phyloP scores from a whole-genome alignment of 2,888 invertebrate genomes.

The Tuta absoluta region DNA sequence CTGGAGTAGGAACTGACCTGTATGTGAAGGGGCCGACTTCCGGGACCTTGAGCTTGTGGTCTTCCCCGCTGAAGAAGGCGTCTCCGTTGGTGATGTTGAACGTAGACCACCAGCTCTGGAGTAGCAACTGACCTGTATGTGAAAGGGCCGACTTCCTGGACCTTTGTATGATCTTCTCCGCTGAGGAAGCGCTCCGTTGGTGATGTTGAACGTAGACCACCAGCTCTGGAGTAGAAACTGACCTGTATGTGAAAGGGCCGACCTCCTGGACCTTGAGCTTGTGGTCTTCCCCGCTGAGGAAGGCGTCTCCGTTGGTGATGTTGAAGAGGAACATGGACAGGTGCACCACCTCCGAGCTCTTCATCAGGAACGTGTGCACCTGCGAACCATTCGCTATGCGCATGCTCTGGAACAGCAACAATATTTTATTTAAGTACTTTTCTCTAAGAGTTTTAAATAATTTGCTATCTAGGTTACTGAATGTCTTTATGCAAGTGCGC shows the following conservation, averaged over 20 bases:
- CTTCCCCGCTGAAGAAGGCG: conserved; percentile 83
- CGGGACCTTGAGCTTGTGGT: conserved; percentile 79
- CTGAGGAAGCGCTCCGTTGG: conserved; percentile 87
- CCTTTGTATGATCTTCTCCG: conserved; percentile 83
- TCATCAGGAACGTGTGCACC: conserved; percentile 82
- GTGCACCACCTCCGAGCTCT: conserved; percentile 84
- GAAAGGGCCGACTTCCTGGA: conserved; percentile 90
- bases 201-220: conserved; percentile 78
- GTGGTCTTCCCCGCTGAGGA: conserved; percentile 82
- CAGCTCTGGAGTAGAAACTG: too few species aligned
- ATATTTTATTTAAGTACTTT: not conserved
- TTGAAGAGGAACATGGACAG: conserved; percentile 88
- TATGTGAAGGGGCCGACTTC: too few species aligned
- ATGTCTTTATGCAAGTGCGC: too few species aligned
- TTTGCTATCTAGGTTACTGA: too few species aligned
- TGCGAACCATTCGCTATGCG: conserved; percentile 79
- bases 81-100: conserved; percentile 91
- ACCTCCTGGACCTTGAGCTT: conserved; percentile 86
- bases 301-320: conserved; percentile 88
- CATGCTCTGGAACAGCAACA: conserved; percentile 42
- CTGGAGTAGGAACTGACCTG: conserved; percentile 76
- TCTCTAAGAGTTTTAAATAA: too few species aligned
- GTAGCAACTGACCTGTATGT: conserved; percentile 85
- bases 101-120: conserved; percentile 52
- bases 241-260: conserved; percentile 93